A percentile compares a stretch with the other conserved stretches of the same genome.
Conservation (phyloP, 1,140 invertebrate species). For the Bradysia coprophila region DNA sequence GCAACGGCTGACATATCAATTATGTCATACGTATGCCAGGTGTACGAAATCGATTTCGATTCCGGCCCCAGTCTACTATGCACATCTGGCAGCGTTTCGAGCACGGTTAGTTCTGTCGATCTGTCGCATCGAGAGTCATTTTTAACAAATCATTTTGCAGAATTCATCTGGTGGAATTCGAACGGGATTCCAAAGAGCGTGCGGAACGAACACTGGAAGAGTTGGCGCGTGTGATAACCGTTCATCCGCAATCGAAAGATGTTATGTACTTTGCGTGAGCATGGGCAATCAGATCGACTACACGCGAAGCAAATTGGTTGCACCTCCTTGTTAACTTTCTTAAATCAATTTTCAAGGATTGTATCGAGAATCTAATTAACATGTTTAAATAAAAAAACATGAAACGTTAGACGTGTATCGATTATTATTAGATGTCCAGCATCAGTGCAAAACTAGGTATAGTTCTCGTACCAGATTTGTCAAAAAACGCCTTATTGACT, state of each 20-base stretch:
- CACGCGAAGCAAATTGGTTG: no score
- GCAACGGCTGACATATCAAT: slow-evolving; percentile 96
- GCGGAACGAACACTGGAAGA: slow-evolving; percentile 93
- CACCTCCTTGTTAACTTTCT: no score
- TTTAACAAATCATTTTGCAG: slow-evolving; percentile 7
- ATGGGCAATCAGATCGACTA: slow-evolving; percentile 3
- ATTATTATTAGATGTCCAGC: background rate
- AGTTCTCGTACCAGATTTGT: no score
- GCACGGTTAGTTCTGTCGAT: slow-evolving; percentile 48
- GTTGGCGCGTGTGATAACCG: slow-evolving; percentile 96
- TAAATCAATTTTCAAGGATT: no score
- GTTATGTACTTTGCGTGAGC: slow-evolving; percentile 99
- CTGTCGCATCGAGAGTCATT: background rate
- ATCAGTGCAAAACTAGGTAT: no score
- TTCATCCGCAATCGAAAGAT: slow-evolving; percentile 95
- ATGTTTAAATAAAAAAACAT: no score
- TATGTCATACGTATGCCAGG: slow-evolving; percentile 99
- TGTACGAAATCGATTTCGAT: slow-evolving; percentile 98
- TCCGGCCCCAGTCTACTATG: slow-evolving; percentile 98
- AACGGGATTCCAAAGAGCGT: slow-evolving; percentile 96
- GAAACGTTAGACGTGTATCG: no score
- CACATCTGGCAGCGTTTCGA: slow-evolving; percentile 96
- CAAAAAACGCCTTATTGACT: no score
- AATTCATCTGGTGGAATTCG: slow-evolving; percentile 98
- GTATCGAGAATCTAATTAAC: no score